These are phyloP conservation scores for Neomorphus geoffroyi DNA, from an alignment of 2,797 vertebrate genomes.

Conservation along the genomic window DNA sequence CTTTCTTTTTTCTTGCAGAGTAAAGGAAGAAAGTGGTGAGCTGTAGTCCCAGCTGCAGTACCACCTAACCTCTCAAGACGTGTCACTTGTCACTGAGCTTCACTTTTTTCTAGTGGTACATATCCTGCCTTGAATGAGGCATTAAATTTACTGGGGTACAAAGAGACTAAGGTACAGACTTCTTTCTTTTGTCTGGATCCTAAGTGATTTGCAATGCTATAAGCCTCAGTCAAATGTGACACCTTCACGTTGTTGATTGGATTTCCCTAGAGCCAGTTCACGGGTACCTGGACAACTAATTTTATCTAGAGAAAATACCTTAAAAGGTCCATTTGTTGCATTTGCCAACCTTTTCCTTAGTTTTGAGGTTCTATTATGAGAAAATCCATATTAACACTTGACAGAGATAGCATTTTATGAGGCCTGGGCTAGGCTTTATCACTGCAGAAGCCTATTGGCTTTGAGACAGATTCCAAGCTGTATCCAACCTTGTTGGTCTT, in stretches of 20 bases:
- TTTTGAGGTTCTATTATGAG: not conserved
- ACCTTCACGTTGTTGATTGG: not conserved
- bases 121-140: not conserved
- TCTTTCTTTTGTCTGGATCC: not conserved
- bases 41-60: not conserved
- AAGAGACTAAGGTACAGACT: not conserved
- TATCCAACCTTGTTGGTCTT: not conserved
- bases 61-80: not conserved
- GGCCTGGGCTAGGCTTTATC: not conserved
- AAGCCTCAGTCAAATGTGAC: not conserved
- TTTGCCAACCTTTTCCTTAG: not conserved
- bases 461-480: not conserved
- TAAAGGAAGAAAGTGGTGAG: not conserved
- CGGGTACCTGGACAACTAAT: not conserved
- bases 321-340: not conserved
- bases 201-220: not conserved
- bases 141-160: not conserved
- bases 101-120: not conserved
- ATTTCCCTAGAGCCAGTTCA: not conserved
- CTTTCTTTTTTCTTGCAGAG: not conserved
- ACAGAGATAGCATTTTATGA: not conserved
- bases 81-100: not conserved
- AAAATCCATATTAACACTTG: not conserved
- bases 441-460: not conserved
- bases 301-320: not conserved